Base-by-base conservation (phyloP, 2,113 vertebrate species). In the Turdus rufiventris region DNA sequence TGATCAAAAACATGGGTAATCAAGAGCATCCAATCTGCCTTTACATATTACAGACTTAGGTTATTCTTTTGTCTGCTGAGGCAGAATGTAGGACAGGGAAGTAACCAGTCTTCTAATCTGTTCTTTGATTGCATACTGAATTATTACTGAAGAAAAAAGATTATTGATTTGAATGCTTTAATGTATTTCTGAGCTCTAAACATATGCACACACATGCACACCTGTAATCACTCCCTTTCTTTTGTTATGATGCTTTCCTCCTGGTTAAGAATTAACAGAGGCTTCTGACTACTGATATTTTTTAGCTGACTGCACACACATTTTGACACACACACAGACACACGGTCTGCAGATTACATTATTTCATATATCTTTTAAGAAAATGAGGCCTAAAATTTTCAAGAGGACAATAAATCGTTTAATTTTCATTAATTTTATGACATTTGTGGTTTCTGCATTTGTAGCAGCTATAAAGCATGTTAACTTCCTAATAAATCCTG, bases 391-490 rank as follows among this genome's bases (percentile, higher is more conserved):
- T 77, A 68, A 82, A 84, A 94, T 93, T 94, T 96, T 50, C 28
- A 91, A 89, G 66, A 66, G 89, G 60, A 94, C 45, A 96, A 90
- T 85, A 96, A 97, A 88, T 66, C 4, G 88, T 91, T 96, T 93
- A 86, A 76, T 88, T 96, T 97, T 91, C 54, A 66, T 91, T 96
- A 92, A 96, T 96, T 97, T 97, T 93, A 92, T 96, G 73, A 88
- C 47, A 54, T 96, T 90, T 63, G 47, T 93, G 16, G 5, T 92
- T 95, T 94, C 65, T 97, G 78, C 86, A 91, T 91, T 96, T 97
- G 80, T 93, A 94, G 57, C 68, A 96, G 66, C 78, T 95, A 91
- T 97, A 96, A 97, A 98, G 85, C 87, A 95, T 96, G 83, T 74
- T 97, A 96, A 84, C 48, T 87, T 95, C 36, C 23, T 85, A 97